Evolutionary conservation across 2,113 vertebrate genomes (phyloP).

Genomic region (Peucedramus taeniatus): DNA sequence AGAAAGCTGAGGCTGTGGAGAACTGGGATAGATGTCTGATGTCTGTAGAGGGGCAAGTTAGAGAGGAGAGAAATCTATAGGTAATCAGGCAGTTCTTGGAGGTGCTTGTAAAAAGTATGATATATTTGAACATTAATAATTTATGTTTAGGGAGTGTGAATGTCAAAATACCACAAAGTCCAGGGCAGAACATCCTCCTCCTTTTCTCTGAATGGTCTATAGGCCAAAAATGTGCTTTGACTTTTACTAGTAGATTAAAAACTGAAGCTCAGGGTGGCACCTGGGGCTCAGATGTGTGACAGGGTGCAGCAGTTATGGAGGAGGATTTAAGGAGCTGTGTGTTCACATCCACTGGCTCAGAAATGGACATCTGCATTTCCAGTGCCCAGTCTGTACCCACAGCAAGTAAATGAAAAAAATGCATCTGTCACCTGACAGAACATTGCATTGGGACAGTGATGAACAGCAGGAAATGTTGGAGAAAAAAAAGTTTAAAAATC

Average conservation of each 20-base stretch:
- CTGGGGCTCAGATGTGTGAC: neutral
- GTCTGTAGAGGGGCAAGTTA: neutral
- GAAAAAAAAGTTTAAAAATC: neutral
- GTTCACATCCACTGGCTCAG: neutral
- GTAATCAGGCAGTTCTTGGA: neutral
- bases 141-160: neutral
- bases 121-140: neutral
- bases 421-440: neutral
- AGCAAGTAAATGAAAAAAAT: neutral
- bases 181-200: neutral
- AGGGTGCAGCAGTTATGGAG: neutral
- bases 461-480: neutral
- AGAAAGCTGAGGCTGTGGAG: neutral
- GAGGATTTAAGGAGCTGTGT: neutral
- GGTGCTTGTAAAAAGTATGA: neutral
- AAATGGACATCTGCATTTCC: neutral
- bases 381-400: too few species aligned
- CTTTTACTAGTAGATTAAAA: neutral
- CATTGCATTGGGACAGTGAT: rapidly evolving
- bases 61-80: neutral
- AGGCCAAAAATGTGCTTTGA: neutral
- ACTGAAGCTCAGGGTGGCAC: neutral
- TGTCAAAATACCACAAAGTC: neutral
- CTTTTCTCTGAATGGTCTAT: neutral
- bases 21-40: neutral